Evolutionary conservation across 2,113 vertebrate species (phyloP).

Genomic region (Eurystomus gularis): DNA sequence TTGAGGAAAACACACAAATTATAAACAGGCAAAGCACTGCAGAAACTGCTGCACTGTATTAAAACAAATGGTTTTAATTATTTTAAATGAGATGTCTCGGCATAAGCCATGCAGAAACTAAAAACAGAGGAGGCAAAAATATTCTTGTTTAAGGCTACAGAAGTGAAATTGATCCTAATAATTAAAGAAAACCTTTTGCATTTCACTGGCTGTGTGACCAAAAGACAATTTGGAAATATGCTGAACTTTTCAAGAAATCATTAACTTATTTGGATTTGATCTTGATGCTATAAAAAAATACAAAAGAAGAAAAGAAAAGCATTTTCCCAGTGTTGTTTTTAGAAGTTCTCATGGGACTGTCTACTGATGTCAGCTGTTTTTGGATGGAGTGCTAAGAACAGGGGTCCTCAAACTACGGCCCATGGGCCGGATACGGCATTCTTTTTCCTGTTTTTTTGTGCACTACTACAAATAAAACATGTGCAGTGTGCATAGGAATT

Average conservation of each 20-base stretch:
- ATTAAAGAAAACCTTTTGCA: slow-evolving; percentile 21
- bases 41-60: slow-evolving; percentile 20
- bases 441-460: no score
- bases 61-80: slow-evolving; percentile 60
- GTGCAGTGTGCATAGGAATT: no score
- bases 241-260: slow-evolving; percentile 39
- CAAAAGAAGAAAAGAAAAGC: not conserved
- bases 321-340: not conserved
- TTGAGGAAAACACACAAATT: not conserved
- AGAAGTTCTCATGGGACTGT: not conserved
- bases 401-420: no score
- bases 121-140: slow-evolving; percentile 25
- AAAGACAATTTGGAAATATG: slow-evolving; percentile 9
- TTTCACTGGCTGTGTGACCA: slow-evolving; percentile 43
- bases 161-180: slow-evolving; percentile 36
- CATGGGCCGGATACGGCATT: no score
- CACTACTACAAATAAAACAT: no score
- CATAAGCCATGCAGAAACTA: not conserved
- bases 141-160: slow-evolving; percentile 59
- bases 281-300: not conserved
- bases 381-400: rapidly evolving
- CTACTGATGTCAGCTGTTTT: slow-evolving; percentile 3
- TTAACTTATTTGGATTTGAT: slow-evolving; percentile 30
- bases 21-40: slow-evolving; percentile 10
- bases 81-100: slow-evolving; percentile 39